Conservation (phyloP, 1,140 invertebrate genomes). For the Atta texana region DNA sequence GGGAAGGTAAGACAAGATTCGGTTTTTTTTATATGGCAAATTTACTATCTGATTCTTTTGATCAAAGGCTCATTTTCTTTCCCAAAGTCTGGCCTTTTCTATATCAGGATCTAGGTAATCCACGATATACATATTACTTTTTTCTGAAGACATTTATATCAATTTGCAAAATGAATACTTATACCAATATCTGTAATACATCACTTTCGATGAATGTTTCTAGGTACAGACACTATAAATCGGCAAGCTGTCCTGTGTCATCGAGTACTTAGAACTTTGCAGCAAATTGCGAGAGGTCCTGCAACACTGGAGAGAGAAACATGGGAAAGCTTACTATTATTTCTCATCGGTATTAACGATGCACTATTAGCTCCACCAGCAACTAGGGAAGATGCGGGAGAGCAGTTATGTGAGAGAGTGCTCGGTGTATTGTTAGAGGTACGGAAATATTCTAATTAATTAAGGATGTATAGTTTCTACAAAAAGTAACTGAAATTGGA, state of each 20-base stretch:
- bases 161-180: not conserved
- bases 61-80: constrained; percentile 78
- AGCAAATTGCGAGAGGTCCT: constrained; percentile 94
- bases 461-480: too few relatives aligned
- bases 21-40: not conserved
- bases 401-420: constrained; percentile 97
- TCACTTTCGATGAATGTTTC: constrained; percentile 70
- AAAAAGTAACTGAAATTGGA: too few relatives aligned
- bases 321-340: constrained; percentile 96
- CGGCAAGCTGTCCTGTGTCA: constrained; percentile 98
- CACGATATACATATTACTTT: constrained; percentile 17
- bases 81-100: constrained; percentile 94
- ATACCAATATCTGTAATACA: constrained; percentile 2
- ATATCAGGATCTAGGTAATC: constrained; percentile 94
- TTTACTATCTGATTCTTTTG: not conserved
- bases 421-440: constrained; percentile 97
- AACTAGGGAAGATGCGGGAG: constrained; percentile 97
- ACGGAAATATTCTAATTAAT: constrained; percentile 21
- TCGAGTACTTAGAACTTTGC: constrained; percentile 95
- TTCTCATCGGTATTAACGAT: constrained; percentile 97
- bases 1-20: constrained; percentile 90
- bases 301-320: constrained; percentile 93
- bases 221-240: constrained; percentile 95
- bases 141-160: not conserved
- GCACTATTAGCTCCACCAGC: constrained; percentile 96